Evolutionary conservation across 1,140 invertebrate genomes (phyloP), one percentile per base, ranked within the genome.

Genomic region (Campoletis sonorensis): DNA sequence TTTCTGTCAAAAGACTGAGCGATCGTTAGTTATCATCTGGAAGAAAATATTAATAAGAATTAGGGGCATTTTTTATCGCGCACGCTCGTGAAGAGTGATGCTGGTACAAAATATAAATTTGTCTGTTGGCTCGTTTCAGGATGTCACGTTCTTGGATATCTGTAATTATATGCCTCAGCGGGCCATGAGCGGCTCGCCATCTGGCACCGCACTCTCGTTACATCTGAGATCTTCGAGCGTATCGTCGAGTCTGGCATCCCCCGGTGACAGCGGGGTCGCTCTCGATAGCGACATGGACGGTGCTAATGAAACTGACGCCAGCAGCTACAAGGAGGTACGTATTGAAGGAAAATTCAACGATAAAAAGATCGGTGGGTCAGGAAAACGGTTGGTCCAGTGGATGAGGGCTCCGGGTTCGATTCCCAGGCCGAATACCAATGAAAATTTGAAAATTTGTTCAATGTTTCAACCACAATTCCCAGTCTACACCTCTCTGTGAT

Each of bases 111-210:
- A 70, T 21, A 33, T 18, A 33, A 30, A 64, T 82, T 81, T 51
- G 61, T 58, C 82, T 45, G 7, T 4, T 45, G 5, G 7, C 40
- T 10, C 40, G 7, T 45, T 83, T 33, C 58, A 92, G 91, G 91
- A 92, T 85, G 91, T 92, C 23, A 92, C 91, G 16, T 92, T 91
- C 83, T 77, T 92, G 79, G 91, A 92, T 54, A 91, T 89, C 77
- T 91, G 90, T 79, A 91, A 92, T 80, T 92, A 92, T 51, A 91
- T 92, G 91, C 91, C 91, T n/a, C 90, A 90, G 81, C 88, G 90
- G 83, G 89, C 91, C 82, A 92, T 92, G 91, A 92, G 91, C n/a
- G 90, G 90, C 54, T 92, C 90, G 58, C 90, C 91, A 1, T 89
- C 91, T 11, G 91, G 89, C 26, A 91, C 89, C 37, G 89, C 89